phyloP scores from a whole-genome alignment of 2,888 invertebrate species.

The Nemotelus pantherinus region DNA sequence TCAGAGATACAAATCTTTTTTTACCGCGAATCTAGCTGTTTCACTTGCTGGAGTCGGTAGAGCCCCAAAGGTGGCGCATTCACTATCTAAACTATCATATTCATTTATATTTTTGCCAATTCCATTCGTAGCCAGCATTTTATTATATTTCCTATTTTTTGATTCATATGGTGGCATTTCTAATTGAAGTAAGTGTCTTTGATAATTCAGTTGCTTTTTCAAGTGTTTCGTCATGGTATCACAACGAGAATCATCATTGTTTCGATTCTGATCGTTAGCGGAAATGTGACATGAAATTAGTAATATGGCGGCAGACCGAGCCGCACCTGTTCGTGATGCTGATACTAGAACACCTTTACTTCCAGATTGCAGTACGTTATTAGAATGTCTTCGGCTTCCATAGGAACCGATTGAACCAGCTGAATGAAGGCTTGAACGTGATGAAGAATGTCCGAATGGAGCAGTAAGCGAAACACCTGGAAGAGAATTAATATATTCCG shows the following conservation, averaged over 20 bases:
- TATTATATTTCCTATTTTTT: constrained; percentile 63
- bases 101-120: constrained; percentile 61
- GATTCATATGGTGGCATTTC: constrained; percentile 64
- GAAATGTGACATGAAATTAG: constrained; percentile 89
- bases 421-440: constrained; percentile 71
- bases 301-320: constrained; percentile 93
- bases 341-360: constrained; percentile 78
- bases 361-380: constrained; percentile 66
- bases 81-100: constrained; percentile 61
- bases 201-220: constrained; percentile 65
- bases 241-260: constrained; percentile 53
- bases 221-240: constrained; percentile 63
- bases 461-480: constrained; percentile 71
- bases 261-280: constrained; percentile 68
- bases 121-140: constrained; percentile 64
- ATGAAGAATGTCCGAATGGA: constrained; percentile 71
- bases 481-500: constrained; percentile 48
- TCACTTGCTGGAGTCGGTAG: constrained; percentile 66
- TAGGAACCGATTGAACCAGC: constrained; percentile 67
- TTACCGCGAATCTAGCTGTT: constrained; percentile 66
- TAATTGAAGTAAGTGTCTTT: constrained; percentile 64
- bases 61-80: constrained; percentile 64
- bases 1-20: constrained; percentile 39
- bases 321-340: constrained; percentile 91
- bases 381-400: constrained; percentile 66